Base-by-base conservation (phyloP, 2,888 invertebrate species). In the Drosophila demipolita region DNA sequence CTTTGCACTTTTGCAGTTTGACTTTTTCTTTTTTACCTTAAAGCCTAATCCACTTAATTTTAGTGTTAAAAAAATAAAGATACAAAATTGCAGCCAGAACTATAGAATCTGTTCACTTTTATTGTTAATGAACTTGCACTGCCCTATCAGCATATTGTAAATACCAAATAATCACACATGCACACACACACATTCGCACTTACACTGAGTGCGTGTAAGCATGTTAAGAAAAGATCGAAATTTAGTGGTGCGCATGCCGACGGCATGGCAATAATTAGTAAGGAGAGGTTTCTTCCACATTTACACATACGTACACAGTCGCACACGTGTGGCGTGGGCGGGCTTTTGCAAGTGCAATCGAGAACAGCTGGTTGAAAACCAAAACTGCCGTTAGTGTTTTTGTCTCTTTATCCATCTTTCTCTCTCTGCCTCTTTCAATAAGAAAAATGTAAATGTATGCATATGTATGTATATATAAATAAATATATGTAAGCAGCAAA, bases 291-390 rank as follows among this genome's bases (percentile, higher is more conserved):
- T 52, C 61, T 65, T 65, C 48, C 60, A 60, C 63, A 49, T 32
- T 36, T 26, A 32, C 40, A 40, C 32, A 26, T 17, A 58, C 35
- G 36, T 23, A 53, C 2, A 15, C 40, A 9, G 1, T 15, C 7
- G 23, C n/a, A 35, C 52, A 63, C 55, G 35, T 65, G 61, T 61
- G 58, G 35, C 5, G 15, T 9, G 50, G 50, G 50, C 17, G 35
- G 40, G 20, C 40, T 17, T 40, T 38, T 45, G 69, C 63, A 57
- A 66, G 60, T 63, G 75, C 59, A 75, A 45, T 66, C 60, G 59
- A 57, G 45, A 74, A 78, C 74, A 77, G 74, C 74, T 77, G 66
- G 49, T 48, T 42, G 62, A 78, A 65, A 66, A 74, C 52, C 73
- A 65, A 65, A 73, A 74, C 45, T 57, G 52, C 74, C 65, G 65